Evolutionary conservation across 2,797 vertebrate genomes (phyloP).

Genomic region (Fundulus diaphanus): DNA sequence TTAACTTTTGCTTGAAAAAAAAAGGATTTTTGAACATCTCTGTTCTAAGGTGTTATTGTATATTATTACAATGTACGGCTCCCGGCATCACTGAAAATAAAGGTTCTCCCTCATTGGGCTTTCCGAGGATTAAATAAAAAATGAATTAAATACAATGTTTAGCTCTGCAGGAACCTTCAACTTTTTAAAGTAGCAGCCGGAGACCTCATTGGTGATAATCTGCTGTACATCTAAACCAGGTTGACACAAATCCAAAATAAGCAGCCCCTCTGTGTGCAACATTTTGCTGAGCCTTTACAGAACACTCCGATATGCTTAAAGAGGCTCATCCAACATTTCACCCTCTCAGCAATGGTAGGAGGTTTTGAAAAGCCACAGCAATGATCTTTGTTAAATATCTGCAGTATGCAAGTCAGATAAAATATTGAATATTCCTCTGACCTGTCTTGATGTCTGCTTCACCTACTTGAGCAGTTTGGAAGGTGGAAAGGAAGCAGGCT

Average conservation of each 20-base stretch:
- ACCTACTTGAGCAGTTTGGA: slow-evolving; percentile 33
- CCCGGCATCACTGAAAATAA: background rate
- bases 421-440: slow-evolving; percentile 25
- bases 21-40: too few relatives aligned
- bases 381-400: slow-evolving; percentile 33
- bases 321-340: slow-evolving; percentile 53
- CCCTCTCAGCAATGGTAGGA: slow-evolving; percentile 49
- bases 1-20: background rate
- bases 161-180: background rate
- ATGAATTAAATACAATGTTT: background rate
- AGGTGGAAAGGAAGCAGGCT: slow-evolving; percentile 32
- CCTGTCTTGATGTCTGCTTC: slow-evolving; percentile 32
- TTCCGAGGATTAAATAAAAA: background rate
- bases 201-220: slow-evolving; percentile 48
- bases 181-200: slow-evolving; percentile 30
- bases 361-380: slow-evolving; percentile 28
- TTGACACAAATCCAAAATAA: slow-evolving; percentile 30
- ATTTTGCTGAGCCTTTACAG: slow-evolving; percentile 54
- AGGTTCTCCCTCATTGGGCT: background rate
- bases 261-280: slow-evolving; percentile 30
- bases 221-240: slow-evolving; percentile 12
- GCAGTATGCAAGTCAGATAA: slow-evolving; percentile 4
- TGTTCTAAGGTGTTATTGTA: background rate
- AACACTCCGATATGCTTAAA: slow-evolving; percentile 61
- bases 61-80: background rate